Evolutionary conservation across 1,140 invertebrate species (phyloP).

Genomic region (Leptoteleia sp.): DNA sequence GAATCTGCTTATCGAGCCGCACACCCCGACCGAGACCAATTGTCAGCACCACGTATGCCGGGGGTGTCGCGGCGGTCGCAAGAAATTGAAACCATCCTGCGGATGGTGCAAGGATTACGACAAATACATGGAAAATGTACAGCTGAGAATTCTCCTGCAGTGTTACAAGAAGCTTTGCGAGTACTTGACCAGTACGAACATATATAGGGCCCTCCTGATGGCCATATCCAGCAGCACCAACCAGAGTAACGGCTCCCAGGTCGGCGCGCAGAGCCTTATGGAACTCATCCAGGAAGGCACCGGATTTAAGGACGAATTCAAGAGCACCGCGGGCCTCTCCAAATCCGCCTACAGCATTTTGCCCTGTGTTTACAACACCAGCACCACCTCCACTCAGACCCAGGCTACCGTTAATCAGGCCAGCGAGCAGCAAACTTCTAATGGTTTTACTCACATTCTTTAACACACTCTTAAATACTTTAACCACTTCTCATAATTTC

Average conservation of each 20-base stretch:
- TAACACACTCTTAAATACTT: no score
- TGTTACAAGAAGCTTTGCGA: conserved; percentile 94
- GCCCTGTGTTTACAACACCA: conserved; percentile 87
- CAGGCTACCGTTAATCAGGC: conserved; percentile 77
- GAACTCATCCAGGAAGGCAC: conserved; percentile 90
- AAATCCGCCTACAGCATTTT: conserved; percentile 87
- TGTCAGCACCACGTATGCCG: conserved; percentile 94
- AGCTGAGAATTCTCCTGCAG: conserved; percentile 89
- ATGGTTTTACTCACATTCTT: conserved; percentile 67
- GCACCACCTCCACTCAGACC: conserved; percentile 85
- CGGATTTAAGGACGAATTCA: conserved; percentile 88
- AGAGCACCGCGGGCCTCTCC: conserved; percentile 85
- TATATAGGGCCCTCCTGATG: conserved; percentile 84
- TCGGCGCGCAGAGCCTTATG: conserved; percentile 83
- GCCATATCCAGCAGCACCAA: conserved; percentile 77
- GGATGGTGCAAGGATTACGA: conserved; percentile 92
- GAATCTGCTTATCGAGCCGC: conserved; percentile 90
- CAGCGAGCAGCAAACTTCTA: conserved; percentile 74
- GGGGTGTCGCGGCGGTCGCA: conserved; percentile 90
- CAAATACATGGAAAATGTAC: conserved; percentile 91
- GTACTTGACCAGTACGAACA: conserved; percentile 87
- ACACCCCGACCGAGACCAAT: conserved; percentile 88
- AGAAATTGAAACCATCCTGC: conserved; percentile 91
- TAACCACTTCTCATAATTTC: no score
- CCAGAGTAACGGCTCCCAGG: conserved; percentile 76